Base-by-base conservation (phyloP, 2,113 vertebrate genomes). In the Carlito syrichta region DNA sequence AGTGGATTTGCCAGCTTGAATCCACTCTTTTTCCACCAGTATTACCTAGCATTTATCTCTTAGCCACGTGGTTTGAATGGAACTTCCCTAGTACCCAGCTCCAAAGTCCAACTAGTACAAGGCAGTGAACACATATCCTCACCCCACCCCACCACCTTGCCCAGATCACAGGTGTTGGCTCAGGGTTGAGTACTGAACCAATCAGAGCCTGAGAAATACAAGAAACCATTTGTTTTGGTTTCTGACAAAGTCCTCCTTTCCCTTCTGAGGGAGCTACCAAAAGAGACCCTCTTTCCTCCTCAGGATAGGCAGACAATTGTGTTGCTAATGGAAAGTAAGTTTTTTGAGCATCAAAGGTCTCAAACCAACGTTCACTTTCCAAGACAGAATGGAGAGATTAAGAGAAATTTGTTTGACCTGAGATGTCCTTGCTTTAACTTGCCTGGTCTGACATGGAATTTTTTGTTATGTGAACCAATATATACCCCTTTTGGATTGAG, bases 1-100 rank as follows among this genome's bases (percentile, higher is more conserved):
- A 1, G 35, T 6, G 69, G 17, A 38, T 1, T 3, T 10, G 0
- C 23, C 48, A 3, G 20, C 35, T 54, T 58, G 69, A 79, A 5
- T 60, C 35, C 48, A 1, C 12, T 45, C 52, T 81, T 43, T 52
- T 23, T 27, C 76, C 52, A n/a, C 11, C 23, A 30, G n/a, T 30
- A 40, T 9, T 8, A 6, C 62, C 14, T 45, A 11, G 43, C 30
- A 8, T 69, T 82, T 48, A 45, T 58, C 38, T 62, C n/a, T 68
- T 3, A 77, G 43, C 11, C 63, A 6, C 1, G 6, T 19, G 45
- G n/a, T 48, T 63, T 93, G 60, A 6, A 7, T n/a, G 4, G 16
- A n/a, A 38, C n/a, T 3, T 6, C 23, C 30, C 52, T 19, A 7
- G 13, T 4, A 35, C 56, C 9, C 73, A 73, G 38, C 35, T 87